phyloP scores from a whole-genome alignment of 53 echinoderm and acorn worm species.

The Pentamera pediparva region DNA sequence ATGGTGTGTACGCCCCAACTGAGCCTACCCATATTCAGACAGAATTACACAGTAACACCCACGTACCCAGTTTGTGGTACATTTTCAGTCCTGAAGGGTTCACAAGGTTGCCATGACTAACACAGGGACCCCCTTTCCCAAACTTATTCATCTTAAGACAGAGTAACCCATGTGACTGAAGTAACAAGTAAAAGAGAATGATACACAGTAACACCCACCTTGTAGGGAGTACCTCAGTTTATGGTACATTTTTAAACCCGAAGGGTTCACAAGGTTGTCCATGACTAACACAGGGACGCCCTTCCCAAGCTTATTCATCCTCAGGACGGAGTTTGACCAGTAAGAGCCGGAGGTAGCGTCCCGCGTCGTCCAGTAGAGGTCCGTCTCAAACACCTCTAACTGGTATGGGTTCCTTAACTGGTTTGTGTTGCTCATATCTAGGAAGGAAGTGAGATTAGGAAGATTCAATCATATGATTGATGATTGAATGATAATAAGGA shows the following conservation, averaged over 20 bases:
- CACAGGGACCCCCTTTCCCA: constrained; percentile 66
- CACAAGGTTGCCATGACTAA: constrained; percentile 36
- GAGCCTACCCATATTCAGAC: too few species aligned
- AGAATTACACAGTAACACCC: too few species aligned
- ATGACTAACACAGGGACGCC: constrained; percentile 57
- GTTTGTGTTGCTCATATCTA: neutral
- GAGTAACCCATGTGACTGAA: too few species aligned
- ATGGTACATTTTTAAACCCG: constrained; percentile 62
- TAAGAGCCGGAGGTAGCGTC: neutral
- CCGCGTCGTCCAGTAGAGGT: constrained; percentile 72
- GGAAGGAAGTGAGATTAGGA: neutral
- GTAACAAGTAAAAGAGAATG: too few species aligned
- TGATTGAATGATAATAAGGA: too few species aligned
- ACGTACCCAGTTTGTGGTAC: constrained; percentile 64
- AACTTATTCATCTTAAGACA: constrained; percentile 80
- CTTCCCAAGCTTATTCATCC: constrained; percentile 78
- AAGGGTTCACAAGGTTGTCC: constrained; percentile 47
- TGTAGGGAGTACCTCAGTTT: constrained; percentile 56
- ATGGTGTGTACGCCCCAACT: too few species aligned
- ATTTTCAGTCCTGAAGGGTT: constrained; percentile 61
- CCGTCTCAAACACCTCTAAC: constrained; percentile 74
- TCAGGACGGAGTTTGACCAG: constrained; percentile 18
- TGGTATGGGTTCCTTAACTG: constrained; percentile 51
- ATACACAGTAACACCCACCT: constrained; percentile 22
- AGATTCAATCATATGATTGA: too few species aligned